Evolutionary conservation across 2,888 invertebrate genomes (phyloP).

Genomic region (Cosmia trapezina): DNA sequence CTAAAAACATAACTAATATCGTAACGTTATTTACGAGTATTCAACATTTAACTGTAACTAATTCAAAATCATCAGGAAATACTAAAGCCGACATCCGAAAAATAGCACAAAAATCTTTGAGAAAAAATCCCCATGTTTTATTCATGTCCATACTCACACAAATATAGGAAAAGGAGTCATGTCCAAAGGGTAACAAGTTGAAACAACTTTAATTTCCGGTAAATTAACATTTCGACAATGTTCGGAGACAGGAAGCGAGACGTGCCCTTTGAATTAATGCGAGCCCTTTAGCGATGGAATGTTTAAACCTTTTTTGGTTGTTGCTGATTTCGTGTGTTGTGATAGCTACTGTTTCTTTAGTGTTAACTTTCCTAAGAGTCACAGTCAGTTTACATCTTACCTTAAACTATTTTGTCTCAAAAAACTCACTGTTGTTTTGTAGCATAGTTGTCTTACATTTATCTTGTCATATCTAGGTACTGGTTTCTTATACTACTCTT

Average conservation of each 20-base stretch:
- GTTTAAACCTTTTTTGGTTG: conserved; percentile 53
- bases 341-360: conserved; percentile 7
- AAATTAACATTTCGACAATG: conserved; percentile 88
- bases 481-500: too few relatives aligned
- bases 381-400: neutral
- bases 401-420: neutral
- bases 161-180: conserved; percentile 75
- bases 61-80: neutral
- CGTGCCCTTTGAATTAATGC: conserved; percentile 82
- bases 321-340: conserved; percentile 44
- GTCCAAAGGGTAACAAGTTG: conserved; percentile 85
- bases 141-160: conserved; percentile 69
- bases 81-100: conserved; percentile 12
- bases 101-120: conserved; percentile 12
- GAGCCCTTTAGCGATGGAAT: conserved; percentile 70
- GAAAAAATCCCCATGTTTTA: conserved; percentile 64
- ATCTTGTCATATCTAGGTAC: too few relatives aligned
- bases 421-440: neutral
- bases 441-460: neutral
- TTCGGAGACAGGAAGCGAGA: conserved; percentile 80
- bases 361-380: neutral
- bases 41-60: neutral
- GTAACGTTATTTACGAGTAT: neutral
- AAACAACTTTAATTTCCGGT: conserved; percentile 90
- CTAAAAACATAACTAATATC: neutral